These are phyloP conservation scores for Homarus americanus DNA, from an alignment of 1,140 invertebrate species.

Conservation along the genomic window DNA sequence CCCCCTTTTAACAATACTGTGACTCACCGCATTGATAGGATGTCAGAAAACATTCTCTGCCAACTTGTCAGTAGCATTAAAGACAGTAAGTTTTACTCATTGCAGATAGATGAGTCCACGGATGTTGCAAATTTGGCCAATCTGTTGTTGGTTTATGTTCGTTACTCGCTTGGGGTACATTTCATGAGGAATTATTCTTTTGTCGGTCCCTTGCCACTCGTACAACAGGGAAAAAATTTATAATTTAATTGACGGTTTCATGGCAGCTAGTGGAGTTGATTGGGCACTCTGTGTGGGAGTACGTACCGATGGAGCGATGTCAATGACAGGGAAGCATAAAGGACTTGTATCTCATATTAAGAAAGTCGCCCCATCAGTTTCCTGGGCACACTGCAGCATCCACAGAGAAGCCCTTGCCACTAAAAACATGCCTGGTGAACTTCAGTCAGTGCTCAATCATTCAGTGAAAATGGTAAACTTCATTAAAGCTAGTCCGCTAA, in stretches of 20 bases:
- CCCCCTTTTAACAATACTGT: conserved; percentile 5
- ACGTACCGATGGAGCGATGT: conserved; percentile 38
- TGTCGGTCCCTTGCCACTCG: conserved; percentile 33
- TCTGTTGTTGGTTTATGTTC: conserved; percentile 31
- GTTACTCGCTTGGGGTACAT: no score
- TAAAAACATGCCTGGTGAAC: conserved; percentile 31
- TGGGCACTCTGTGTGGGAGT: no score
- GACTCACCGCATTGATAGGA: conserved; percentile 15
- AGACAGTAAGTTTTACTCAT: conserved; percentile 28
- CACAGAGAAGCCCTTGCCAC: conserved; percentile 6
- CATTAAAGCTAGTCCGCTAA: conserved; percentile 29
- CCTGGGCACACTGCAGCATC: not conserved
- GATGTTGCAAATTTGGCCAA: conserved; percentile 34
- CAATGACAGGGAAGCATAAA: conserved; percentile 28
- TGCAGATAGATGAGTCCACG: conserved; percentile 26
- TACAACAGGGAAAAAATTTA: conserved; percentile 2
- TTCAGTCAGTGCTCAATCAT: conserved; percentile 21
- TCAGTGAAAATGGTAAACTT: conserved; percentile 24
- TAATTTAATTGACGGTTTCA: not conserved
- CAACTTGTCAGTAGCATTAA: conserved; percentile 2
- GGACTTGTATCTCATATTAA: conserved; percentile 25
- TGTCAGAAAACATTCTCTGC: conserved; percentile 36
- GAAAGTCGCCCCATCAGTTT: conserved; percentile 33
- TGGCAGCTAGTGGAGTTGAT: no score
- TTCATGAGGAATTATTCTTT: no score